Evolutionary conservation across 2,888 invertebrate genomes (phyloP).

Genomic region (Perdita meconis): DNA sequence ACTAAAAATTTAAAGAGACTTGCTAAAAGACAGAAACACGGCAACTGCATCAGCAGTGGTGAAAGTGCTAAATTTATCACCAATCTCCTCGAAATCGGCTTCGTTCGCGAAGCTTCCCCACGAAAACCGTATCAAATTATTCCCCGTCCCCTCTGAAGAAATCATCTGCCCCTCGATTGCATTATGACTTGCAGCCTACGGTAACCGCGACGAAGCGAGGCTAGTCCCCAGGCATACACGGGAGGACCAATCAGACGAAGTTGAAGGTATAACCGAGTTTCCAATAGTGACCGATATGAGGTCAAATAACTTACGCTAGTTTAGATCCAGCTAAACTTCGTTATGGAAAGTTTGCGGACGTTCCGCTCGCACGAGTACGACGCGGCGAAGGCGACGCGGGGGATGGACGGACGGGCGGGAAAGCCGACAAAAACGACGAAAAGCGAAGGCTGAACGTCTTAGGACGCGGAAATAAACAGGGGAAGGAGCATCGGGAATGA

Average conservation of each 20-base stretch:
- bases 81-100: no score
- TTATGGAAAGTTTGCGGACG: constrained; percentile 62
- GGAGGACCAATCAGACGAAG: constrained; percentile 54
- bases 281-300: constrained; percentile 75
- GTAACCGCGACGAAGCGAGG: constrained; percentile 21
- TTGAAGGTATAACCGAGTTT: constrained; percentile 72
- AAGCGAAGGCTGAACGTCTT: background rate
- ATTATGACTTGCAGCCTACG: constrained; percentile 1
- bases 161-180: background rate
- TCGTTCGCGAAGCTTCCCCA: no score
- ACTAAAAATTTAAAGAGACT: no score
- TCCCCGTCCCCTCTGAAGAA: background rate
- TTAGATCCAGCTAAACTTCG: constrained; percentile 72
- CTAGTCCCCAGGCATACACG: constrained; percentile 25
- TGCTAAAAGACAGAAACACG: no score
- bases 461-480: constrained; percentile 31
- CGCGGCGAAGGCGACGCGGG: background rate
- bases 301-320: constrained; percentile 75
- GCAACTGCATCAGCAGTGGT: no score
- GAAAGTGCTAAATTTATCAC: no score
- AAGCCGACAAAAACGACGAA: background rate
- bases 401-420: background rate
- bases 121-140: background rate
- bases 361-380: constrained; percentile 21
- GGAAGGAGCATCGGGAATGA: constrained; percentile 27